Conservation (phyloP, 2,888 invertebrate genomes). For the Synergus laeviventris region DNA sequence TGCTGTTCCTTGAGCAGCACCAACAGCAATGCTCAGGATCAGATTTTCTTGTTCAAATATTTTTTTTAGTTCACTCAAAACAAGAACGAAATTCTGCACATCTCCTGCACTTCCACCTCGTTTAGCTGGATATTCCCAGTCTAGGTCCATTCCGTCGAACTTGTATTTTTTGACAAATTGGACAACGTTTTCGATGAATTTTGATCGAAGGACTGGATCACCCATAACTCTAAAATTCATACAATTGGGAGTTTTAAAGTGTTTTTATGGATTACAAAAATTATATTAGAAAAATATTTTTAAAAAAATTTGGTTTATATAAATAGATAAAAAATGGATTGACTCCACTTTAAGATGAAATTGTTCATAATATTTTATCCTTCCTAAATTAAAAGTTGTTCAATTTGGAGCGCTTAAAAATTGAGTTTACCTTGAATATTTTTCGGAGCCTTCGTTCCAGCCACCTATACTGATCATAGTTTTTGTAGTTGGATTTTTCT, state of each 20-base stretch:
- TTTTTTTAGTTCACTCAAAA: slow-evolving; percentile 79
- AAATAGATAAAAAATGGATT: not conserved
- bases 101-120: slow-evolving; percentile 78
- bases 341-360: too few relatives aligned
- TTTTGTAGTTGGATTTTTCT: slow-evolving; percentile 78
- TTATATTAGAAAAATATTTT: too few relatives aligned
- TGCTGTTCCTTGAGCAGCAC: slow-evolving; percentile 77
- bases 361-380: too few relatives aligned
- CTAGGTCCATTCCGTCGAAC: slow-evolving; percentile 85
- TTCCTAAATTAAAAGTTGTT: too few relatives aligned
- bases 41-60: slow-evolving; percentile 77
- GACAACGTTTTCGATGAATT: slow-evolving; percentile 79
- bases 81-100: slow-evolving; percentile 76
- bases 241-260: too few relatives aligned
- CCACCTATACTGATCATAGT: slow-evolving; percentile 82
- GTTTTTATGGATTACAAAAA: too few relatives aligned
- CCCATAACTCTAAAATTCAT: slow-evolving; percentile 29
- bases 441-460: slow-evolving; percentile 82
- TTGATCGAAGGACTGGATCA: slow-evolving; percentile 72
- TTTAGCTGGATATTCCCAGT: slow-evolving; percentile 85
- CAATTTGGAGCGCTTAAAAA: too few relatives aligned
- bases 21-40: slow-evolving; percentile 74
- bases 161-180: slow-evolving; percentile 78
- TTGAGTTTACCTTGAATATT: slow-evolving; percentile 77
- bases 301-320: not conserved